Evolutionary conservation across 2,797 vertebrate genomes (phyloP).

Genomic region (Tinamus major): DNA sequence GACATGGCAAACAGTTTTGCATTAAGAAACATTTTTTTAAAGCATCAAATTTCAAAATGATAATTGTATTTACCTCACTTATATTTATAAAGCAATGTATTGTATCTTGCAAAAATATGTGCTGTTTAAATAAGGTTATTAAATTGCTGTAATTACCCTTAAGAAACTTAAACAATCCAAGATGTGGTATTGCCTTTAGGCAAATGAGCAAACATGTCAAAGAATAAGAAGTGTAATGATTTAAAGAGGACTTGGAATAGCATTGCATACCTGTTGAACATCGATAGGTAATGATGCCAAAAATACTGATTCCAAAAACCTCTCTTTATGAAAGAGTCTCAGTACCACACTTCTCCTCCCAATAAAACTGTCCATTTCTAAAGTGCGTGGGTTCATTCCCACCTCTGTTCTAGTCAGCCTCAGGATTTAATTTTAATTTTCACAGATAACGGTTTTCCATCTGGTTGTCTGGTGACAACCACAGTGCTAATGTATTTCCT

Average conservation of each 20-base stretch:
- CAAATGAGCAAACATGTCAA: constrained; percentile 51
- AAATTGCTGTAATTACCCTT: constrained; percentile 60
- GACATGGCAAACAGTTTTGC: background rate
- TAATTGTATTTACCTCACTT: constrained; percentile 59
- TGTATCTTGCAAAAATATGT: constrained; percentile 39
- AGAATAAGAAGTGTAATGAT: constrained; percentile 16
- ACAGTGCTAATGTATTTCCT: background rate
- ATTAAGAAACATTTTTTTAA: constrained; percentile 21
- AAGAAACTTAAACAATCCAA: constrained; percentile 46
- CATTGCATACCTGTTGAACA: background rate
- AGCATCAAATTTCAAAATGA: constrained; percentile 25
- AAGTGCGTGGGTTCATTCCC: background rate
- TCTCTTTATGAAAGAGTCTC: background rate
- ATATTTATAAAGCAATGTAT: constrained; percentile 57
- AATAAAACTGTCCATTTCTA: background rate
- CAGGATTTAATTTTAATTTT: constrained; percentile 5
- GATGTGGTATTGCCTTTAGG: constrained; percentile 19
- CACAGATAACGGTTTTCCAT: background rate
- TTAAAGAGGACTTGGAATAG: constrained; percentile 21
- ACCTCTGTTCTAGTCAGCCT: background rate
- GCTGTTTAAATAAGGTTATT: constrained; percentile 16
- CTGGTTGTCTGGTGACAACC: background rate
- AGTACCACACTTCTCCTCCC: background rate
- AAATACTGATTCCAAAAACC: constrained; percentile 17
- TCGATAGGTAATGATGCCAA: background rate